Evolutionary conservation across 2,888 invertebrate species (phyloP).

Genomic region (Melitaea athalia): DNA sequence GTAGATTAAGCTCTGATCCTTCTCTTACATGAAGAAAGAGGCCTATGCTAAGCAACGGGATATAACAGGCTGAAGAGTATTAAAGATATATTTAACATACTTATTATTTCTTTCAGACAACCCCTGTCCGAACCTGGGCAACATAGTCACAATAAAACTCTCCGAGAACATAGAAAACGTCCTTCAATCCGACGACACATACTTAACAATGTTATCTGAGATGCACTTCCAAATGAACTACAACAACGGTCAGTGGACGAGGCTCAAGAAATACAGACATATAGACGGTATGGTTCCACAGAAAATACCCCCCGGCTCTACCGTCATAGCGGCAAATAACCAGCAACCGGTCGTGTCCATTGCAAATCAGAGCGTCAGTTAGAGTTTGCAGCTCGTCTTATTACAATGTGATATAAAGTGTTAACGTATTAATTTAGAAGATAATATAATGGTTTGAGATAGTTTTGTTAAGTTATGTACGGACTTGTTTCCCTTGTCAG

Average conservation of each 20-base stretch:
- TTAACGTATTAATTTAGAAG: slow-evolving; percentile 3
- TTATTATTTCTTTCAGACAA: slow-evolving; percentile 85
- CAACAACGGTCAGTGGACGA: slow-evolving; percentile 98
- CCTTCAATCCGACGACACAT: slow-evolving; percentile 91
- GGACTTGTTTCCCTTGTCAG: no score
- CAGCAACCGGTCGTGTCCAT: slow-evolving; percentile 73
- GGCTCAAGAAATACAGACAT: slow-evolving; percentile 92
- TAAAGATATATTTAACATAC: neutral
- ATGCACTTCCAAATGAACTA: slow-evolving; percentile 99
- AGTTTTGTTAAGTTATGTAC: no score
- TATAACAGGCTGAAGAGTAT: no score
- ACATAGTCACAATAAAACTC: slow-evolving; percentile 97
- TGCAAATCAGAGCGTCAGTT: slow-evolving; percentile 65
- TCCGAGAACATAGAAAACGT: slow-evolving; percentile 96
- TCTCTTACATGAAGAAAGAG: no score
- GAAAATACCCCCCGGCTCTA: slow-evolving; percentile 73
- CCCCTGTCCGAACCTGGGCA: slow-evolving; percentile 98
- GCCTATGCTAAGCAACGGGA: no score
- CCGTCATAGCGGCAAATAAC: slow-evolving; percentile 68
- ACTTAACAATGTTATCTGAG: slow-evolving; percentile 91
- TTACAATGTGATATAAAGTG: slow-evolving; percentile 22
- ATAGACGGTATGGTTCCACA: slow-evolving; percentile 83
- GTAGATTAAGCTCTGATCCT: no score
- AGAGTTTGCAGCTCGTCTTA: slow-evolving; percentile 11
- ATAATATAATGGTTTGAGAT: neutral